Conservation (phyloP, 2,113 vertebrate genomes). For the Syngnathus scovelli region DNA sequence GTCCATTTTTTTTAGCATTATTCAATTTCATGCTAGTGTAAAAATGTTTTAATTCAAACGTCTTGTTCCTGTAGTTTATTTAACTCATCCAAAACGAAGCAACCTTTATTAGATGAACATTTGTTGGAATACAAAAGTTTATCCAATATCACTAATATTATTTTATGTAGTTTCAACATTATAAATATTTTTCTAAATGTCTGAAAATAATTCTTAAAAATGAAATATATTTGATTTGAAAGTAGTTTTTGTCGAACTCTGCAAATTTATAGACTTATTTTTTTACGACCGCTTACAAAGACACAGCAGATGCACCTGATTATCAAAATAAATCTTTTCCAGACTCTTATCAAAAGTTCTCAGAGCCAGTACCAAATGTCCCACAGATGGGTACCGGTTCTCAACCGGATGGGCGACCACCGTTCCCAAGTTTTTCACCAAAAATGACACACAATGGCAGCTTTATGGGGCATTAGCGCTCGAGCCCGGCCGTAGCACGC, state of each 20-base stretch:
- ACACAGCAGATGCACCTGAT: not conserved
- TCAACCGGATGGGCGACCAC: not conserved
- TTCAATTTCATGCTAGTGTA: slow-evolving; percentile 13
- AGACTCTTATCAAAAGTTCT: not conserved
- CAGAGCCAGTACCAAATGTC: not conserved
- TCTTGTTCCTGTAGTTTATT: too few relatives aligned
- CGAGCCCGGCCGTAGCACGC: slow-evolving; percentile 80
- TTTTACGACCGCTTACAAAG: not conserved
- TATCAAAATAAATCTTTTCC: not conserved
- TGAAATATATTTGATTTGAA: too few relatives aligned
- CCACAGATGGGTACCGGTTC: not conserved
- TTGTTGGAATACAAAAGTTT: too few relatives aligned
- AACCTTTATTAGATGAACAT: too few relatives aligned
- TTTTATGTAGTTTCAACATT: too few relatives aligned
- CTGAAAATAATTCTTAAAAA: too few relatives aligned
- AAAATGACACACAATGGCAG: slow-evolving; percentile 79
- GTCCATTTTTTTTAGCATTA: slow-evolving; percentile 34
- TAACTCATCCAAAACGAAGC: too few relatives aligned
- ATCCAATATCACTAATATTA: too few relatives aligned
- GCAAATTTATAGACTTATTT: not conserved
- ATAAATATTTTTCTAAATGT: too few relatives aligned
- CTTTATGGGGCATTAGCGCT: slow-evolving; percentile 76
- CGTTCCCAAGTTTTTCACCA: not conserved
- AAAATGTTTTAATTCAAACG: not conserved
- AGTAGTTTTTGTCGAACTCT: too few relatives aligned